Evolutionary conservation across 2,797 vertebrate species (phyloP).

Genomic region (Cygnus olor): DNA sequence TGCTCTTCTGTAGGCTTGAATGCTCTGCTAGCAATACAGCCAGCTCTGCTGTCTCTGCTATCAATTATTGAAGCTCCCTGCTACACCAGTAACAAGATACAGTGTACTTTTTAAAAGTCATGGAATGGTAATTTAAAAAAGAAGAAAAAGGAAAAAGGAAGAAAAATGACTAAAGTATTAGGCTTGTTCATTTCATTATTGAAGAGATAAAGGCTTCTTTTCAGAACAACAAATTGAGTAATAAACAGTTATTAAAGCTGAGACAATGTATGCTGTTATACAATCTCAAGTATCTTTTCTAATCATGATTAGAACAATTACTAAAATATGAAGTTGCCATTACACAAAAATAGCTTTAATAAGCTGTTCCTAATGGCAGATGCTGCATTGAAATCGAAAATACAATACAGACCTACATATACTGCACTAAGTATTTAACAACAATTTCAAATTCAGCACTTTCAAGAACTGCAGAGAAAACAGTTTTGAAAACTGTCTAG

Average conservation of each 20-base stretch:
- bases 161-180: slow-evolving; percentile 15
- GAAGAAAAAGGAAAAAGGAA: slow-evolving; percentile 1
- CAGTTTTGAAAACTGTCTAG: not conserved
- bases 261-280: not conserved
- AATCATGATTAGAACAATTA: not conserved
- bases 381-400: not conserved
- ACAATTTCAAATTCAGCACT: not conserved
- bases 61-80: slow-evolving; percentile 75
- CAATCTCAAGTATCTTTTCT: not conserved
- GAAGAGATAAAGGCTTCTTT: not conserved
- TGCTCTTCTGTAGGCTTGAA: slow-evolving; percentile 45
- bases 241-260: not conserved
- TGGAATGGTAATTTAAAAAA: slow-evolving; percentile 60
- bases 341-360: not conserved
- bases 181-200: not conserved
- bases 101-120: slow-evolving; percentile 55
- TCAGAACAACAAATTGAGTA: not conserved
- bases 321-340: not conserved
- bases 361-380: not conserved
- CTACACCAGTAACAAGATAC: slow-evolving; percentile 74
- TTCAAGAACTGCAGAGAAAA: not conserved
- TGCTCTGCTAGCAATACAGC: slow-evolving; percentile 33
- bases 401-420: not conserved
- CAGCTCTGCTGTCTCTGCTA: slow-evolving; percentile 65
- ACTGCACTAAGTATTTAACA: not conserved